phyloP scores from a whole-genome alignment of 2,888 invertebrate genomes.

The Sabatieria punctata region DNA sequence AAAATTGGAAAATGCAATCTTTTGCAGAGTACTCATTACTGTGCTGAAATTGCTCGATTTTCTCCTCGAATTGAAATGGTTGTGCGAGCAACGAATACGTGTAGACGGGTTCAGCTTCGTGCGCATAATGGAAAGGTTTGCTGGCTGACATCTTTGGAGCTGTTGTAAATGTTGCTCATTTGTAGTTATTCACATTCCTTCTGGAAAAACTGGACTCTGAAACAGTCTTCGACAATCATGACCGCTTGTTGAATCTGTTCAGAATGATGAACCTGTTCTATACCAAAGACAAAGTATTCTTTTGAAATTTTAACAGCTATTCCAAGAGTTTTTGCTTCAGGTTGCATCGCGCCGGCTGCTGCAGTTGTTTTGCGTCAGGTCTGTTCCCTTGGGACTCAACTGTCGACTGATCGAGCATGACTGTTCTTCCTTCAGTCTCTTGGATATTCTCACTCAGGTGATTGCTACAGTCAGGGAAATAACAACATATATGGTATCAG shows the following conservation, averaged over 20 bases:
- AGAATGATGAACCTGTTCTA: not conserved
- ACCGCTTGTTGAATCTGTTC: too few relatives aligned
- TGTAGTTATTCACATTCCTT: not conserved
- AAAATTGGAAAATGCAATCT: constrained; percentile 1
- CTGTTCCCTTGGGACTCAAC: too few relatives aligned
- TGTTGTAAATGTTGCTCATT: not conserved
- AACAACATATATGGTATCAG: too few relatives aligned
- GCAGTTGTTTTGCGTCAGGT: too few relatives aligned
- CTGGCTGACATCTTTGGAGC: not conserved
- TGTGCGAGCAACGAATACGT: constrained; percentile 82
- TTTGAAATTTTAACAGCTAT: not conserved
- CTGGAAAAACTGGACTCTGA: too few relatives aligned
- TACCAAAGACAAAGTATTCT: not conserved
- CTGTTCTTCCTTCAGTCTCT: too few relatives aligned
- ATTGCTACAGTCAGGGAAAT: too few relatives aligned
- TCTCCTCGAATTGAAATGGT: constrained; percentile 93
- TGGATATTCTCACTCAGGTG: too few relatives aligned
- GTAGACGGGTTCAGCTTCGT: constrained; percentile 69
- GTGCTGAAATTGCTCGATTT: constrained; percentile 80
- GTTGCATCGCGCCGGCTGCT: too few relatives aligned
- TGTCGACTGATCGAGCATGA: too few relatives aligned
- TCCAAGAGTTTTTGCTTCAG: too few relatives aligned
- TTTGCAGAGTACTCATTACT: constrained; percentile 68
- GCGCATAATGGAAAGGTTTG: constrained; percentile 75
- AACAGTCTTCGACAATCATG: too few relatives aligned